phyloP scores from a whole-genome alignment of 1,140 invertebrate species.

The Armadillidium nasatum region DNA sequence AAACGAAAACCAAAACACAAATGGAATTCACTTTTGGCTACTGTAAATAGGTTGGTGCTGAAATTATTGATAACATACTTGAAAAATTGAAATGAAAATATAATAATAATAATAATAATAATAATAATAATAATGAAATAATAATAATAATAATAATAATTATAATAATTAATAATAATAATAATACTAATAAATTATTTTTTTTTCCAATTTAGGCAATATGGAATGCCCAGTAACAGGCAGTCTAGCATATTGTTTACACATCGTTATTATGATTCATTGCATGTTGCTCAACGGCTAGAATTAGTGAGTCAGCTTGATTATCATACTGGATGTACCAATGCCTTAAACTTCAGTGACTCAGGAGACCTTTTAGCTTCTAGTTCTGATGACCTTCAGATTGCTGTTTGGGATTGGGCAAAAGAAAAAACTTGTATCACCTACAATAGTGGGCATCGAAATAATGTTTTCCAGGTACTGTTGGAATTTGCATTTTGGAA shows the following conservation, averaged over 20 bases:
- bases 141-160: no score
- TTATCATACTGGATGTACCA: slow-evolving; percentile 83
- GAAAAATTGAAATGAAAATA: no score
- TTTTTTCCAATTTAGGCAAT: slow-evolving; percentile 57
- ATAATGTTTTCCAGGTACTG: slow-evolving; percentile 79
- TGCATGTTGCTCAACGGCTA: slow-evolving; percentile 74
- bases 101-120: no score
- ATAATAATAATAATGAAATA: no score
- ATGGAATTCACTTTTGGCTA: neutral
- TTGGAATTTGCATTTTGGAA: no score
- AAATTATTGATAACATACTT: no score
- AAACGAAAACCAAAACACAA: neutral
- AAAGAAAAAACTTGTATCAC: slow-evolving; percentile 59
- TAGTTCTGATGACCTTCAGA: slow-evolving; percentile 81
- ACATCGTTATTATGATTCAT: slow-evolving; percentile 69
- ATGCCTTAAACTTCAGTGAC: slow-evolving; percentile 83
- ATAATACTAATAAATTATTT: neutral
- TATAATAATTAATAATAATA: no score
- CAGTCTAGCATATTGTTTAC: slow-evolving; percentile 60
- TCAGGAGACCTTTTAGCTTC: slow-evolving; percentile 70
- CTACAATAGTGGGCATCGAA: slow-evolving; percentile 72
- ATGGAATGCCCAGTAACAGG: slow-evolving; percentile 52
- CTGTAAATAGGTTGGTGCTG: neutral
- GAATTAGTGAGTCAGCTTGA: slow-evolving; percentile 71
- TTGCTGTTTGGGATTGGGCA: slow-evolving; percentile 89